phyloP scores from a whole-genome alignment of 2,113 vertebrate genomes.

The Podiceps cristatus region DNA sequence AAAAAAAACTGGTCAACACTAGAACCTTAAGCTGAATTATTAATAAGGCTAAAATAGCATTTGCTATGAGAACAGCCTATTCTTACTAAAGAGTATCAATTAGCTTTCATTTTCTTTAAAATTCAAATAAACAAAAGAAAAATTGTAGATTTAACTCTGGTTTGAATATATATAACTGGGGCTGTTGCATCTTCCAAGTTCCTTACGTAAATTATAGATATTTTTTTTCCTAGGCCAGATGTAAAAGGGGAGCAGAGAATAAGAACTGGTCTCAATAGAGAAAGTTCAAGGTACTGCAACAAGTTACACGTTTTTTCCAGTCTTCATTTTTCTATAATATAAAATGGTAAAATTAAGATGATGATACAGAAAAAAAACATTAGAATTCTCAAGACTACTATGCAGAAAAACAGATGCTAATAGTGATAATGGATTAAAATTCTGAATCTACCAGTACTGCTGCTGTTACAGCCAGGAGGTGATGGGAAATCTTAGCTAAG shows the following conservation, averaged over 20 bases:
- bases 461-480: background rate
- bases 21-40: background rate
- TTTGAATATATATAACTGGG: background rate
- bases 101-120: background rate
- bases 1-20: background rate
- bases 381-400: background rate
- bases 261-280: background rate
- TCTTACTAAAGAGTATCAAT: background rate
- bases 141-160: background rate
- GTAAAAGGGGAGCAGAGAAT: background rate
- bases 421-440: accelerated
- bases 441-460: accelerated
- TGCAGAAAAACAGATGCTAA: background rate
- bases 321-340: background rate
- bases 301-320: background rate
- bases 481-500: background rate
- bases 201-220: background rate
- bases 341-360: background rate
- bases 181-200: background rate
- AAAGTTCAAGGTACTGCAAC: background rate
- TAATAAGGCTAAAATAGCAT: background rate
- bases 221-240: background rate
- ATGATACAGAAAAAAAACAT: background rate
- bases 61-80: background rate
- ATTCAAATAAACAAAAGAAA: background rate